Evolutionary conservation across 2,113 vertebrate genomes (phyloP).

Genomic region (Oryzias javanicus): DNA sequence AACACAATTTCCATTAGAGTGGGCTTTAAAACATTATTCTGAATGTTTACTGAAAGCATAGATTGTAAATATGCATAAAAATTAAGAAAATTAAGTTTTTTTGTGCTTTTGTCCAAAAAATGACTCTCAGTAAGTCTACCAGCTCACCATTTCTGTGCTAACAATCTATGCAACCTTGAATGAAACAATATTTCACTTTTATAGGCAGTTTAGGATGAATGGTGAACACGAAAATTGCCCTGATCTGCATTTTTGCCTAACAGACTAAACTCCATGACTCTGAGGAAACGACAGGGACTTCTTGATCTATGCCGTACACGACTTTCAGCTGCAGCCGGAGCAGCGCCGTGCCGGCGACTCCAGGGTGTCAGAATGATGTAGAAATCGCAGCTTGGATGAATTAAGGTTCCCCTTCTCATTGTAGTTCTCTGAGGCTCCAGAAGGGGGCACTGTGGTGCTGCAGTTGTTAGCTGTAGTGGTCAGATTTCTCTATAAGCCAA

Average conservation of each 20-base stretch:
- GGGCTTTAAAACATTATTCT: no score
- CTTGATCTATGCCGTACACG: constrained; percentile 31
- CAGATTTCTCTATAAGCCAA: constrained; percentile 31
- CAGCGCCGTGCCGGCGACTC: constrained; percentile 38
- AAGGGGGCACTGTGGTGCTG: constrained; percentile 76
- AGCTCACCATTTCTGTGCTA: no score
- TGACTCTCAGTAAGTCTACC: no score
- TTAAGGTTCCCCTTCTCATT: not conserved
- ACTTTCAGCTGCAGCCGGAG: constrained; percentile 24
- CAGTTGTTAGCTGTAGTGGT: constrained; percentile 2
- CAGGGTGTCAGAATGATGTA: constrained; percentile 46
- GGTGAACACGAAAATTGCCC: not conserved
- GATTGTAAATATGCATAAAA: no score
- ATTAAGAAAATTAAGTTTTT: no score
- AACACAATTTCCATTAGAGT: no score
- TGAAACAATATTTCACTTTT: no score
- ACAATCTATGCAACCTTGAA: no score
- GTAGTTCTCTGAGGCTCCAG: constrained; percentile 33
- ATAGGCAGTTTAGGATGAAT: not conserved
- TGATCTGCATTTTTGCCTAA: not conserved
- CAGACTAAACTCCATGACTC: not conserved
- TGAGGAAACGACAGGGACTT: constrained; percentile 24
- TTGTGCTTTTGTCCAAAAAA: no score
- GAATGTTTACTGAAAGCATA: no score
- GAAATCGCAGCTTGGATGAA: constrained; percentile 39